Base-by-base conservation (phyloP, 2,888 invertebrate species). In the Cetonia aurata region DNA sequence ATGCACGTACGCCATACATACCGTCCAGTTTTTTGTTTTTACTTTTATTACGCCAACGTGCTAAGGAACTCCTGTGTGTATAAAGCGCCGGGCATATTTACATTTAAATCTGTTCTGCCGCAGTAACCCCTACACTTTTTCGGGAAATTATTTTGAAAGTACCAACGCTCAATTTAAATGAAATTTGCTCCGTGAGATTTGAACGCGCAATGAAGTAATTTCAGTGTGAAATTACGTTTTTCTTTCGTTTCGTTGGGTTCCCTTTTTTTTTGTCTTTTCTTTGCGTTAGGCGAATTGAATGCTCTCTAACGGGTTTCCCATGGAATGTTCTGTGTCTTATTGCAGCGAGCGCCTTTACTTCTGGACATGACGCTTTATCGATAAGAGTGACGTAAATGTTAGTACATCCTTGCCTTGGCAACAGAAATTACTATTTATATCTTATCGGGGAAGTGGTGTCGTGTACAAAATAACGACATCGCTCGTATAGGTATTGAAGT, bases 171-270 rank as follows among this genome's bases (percentile, higher is more conserved):
- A 17, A 50, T 65, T 50, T 50, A 65, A 65, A 65, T 19, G 62
- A 65, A 65, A 65, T 65, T 65, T 50, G 50, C 17, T 57, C 37
- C 62, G 19, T 50, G 50, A 33, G 62, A 60, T 65, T 50, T 65
- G 50, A 52, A 46, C 33, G 41, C 37, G 19, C 17, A 17, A 12
- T 15, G 52, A 46, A 37, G 62, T 50, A 65, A 50, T 52, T 65
- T 65, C 62, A 31, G 50, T 37, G 37, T 17, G 46, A 65, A 50
- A 65, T 65, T 65, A 52, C 62, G 15, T 50, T 65, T 60, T 50
- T 41, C 62, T 65, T 17, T 50, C 41, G 33, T 33, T 65, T 15
- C 12, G 41, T 15, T 33, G 33, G 8, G 50, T 50, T 50, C 10
- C 19, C 37, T 33, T 12, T 37, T 56, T 6, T 15, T 65, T 65